A percentile compares a stretch with the other conserved stretches of the same genome.
Evolutionary conservation across 2,113 vertebrate genomes (phyloP).

Genomic region (Anser brachyrhynchus): DNA sequence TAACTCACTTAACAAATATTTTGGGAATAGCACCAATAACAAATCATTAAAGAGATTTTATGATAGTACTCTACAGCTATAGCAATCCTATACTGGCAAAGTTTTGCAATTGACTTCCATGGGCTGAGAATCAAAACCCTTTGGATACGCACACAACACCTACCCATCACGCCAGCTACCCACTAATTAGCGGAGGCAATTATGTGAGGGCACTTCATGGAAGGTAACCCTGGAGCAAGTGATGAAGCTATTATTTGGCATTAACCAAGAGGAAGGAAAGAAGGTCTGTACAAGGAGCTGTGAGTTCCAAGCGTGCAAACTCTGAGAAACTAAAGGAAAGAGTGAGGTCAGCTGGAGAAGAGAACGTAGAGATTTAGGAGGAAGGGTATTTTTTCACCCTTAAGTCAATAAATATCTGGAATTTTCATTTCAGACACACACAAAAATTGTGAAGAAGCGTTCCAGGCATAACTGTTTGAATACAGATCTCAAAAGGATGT

Average conservation of each 20-base stretch:
- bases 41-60: neutral
- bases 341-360: neutral
- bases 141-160: accelerated
- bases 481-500: neutral
- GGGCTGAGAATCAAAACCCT: accelerated
- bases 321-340: neutral
- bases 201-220: neutral
- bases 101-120: neutral
- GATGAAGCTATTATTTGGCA: neutral
- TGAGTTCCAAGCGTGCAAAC: neutral
- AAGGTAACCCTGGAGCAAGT: neutral
- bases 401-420: neutral
- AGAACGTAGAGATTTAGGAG: neutral
- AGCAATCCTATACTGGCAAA: neutral
- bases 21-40: neutral
- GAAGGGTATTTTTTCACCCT: neutral
- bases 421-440: neutral
- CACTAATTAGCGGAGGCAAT: neutral
- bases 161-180: neutral
- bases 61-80: neutral
- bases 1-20: too few relatives aligned
- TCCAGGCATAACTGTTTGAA: neutral
- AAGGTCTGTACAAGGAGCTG: neutral
- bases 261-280: neutral
- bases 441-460: neutral